These are phyloP conservation scores for Hyles euphorbiae DNA, from an alignment of 1,140 invertebrate species.

Conservation along the genomic window DNA sequence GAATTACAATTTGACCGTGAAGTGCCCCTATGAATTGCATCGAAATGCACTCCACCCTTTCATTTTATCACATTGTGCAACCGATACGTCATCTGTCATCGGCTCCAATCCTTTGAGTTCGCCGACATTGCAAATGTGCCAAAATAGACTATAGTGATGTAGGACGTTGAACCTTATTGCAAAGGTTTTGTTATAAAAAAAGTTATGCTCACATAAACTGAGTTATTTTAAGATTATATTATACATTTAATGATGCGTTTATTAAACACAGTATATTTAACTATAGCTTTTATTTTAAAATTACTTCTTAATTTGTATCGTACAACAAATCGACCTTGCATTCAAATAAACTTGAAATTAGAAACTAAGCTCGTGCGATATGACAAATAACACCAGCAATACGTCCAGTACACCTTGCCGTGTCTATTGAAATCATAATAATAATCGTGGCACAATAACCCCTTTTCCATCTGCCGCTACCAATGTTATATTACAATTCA, in stretches of 20 bases:
- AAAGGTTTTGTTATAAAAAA: too few species aligned
- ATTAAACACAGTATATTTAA: too few species aligned
- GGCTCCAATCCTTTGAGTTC: slow-evolving; percentile 46
- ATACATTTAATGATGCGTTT: too few species aligned
- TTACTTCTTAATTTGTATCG: too few species aligned
- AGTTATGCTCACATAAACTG: too few species aligned
- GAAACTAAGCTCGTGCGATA: too few species aligned
- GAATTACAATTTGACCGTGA: slow-evolving; percentile 58
- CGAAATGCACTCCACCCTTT: slow-evolving; percentile 65
- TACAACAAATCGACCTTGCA: too few species aligned
- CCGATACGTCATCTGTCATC: slow-evolving; percentile 63
- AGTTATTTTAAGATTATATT: too few species aligned
- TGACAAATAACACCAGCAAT: slow-evolving; percentile 6
- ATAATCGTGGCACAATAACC: slow-evolving; percentile 51
- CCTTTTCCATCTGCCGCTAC: slow-evolving; percentile 51
- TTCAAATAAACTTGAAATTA: too few species aligned
- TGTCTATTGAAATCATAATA: slow-evolving; percentile 49
- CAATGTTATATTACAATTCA: slow-evolving; percentile 28
- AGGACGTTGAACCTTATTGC: too few species aligned
- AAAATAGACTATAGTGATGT: slow-evolving; percentile 11
- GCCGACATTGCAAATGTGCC: slow-evolving; percentile 36
- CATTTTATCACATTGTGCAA: slow-evolving; percentile 61
- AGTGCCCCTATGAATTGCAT: slow-evolving; percentile 69
- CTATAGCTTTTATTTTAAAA: too few species aligned
- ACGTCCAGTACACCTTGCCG: slow-evolving; percentile 43